Percentiles rank a stretch among this genome's conserved stretches.
phyloP scores from a whole-genome alignment of 2,113 vertebrate genomes.

The Acrocephalus kingi region DNA sequence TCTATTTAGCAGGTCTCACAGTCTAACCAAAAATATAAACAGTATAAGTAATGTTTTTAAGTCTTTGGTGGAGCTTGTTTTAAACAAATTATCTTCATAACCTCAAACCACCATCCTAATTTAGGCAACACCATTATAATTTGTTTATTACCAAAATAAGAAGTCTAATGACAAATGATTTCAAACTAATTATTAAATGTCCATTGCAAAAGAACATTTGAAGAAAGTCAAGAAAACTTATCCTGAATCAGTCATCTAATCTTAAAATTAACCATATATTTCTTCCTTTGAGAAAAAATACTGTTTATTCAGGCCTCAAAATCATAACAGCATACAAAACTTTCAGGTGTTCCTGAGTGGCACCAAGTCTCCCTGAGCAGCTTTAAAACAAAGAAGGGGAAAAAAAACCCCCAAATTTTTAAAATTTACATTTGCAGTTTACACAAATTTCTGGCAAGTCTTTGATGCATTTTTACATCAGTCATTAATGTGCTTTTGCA shows the following conservation, averaged over 20 bases:
- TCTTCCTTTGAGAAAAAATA: not conserved
- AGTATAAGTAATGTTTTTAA: not conserved
- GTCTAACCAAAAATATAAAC: not conserved
- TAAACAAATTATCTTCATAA: not conserved
- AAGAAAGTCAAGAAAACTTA: not conserved
- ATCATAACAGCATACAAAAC: not conserved
- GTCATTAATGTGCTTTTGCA: not conserved
- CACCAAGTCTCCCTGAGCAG: fast-evolving
- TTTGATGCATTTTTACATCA: not conserved
- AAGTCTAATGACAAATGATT: not conserved
- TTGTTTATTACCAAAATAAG: not conserved
- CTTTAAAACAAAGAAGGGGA: not conserved
- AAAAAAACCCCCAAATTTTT: not conserved
- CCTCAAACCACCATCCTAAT: not conserved
- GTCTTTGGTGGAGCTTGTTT: not conserved
- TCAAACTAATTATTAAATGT: not conserved
- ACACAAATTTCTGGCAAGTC: not conserved
- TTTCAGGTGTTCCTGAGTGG: not conserved
- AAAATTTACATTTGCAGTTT: not conserved
- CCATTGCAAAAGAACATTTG: not conserved
- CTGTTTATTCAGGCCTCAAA: not conserved
- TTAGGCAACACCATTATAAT: not conserved
- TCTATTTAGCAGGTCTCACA: not conserved
- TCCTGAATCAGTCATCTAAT: not conserved
- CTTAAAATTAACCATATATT: not conserved